Evolutionary conservation across 2,797 vertebrate genomes (phyloP), one percentile per base, ranked within the genome.

Genomic region (Amblyopsis hoosieri): DNA sequence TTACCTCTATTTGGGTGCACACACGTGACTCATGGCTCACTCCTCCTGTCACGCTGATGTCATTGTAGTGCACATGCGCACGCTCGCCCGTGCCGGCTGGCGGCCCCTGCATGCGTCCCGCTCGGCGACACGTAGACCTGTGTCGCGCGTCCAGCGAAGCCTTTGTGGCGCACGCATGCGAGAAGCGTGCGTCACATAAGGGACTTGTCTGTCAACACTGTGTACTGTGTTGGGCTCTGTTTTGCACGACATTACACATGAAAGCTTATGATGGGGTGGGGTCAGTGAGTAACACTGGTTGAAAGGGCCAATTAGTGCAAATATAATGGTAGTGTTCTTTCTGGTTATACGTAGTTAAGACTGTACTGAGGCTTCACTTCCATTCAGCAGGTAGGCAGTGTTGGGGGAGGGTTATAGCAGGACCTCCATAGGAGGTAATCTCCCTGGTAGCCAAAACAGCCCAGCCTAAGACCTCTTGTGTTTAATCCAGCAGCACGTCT

Each of bases 391-490:
- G 60, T 61, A 61, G 48, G 37, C 12, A 50, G 19, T 5, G n/a
- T 42, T 15, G 0, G 10, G 50, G 37, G 50, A 15, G 50, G 12
- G 47, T 46, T 56, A 65, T 57, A 48, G 71, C 69, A 60, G 78
- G 83, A 81, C 81, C 76, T 80, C 23, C 83, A 78, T 68, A 71
- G 76, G 73, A 71, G 84, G 75, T 90, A 90, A 89, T 88, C 88
- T 87, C 68, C 60, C 54, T 62, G 60, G 74, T 88, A 92, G 90
- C 79, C 90, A 91, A 89, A 92, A 92, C 88, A 90, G 79, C 57
- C 75, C 79, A 73, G 51, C 49, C 62, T 48, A 19, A 62, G 64
- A 71, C 71, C 66, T 74, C 80, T 60, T 51, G 53, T 87, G 54
- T 89, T 86, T 80, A 89, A 89, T 83, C 85, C 82, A 69, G 67